Conservation (phyloP, 2,113 vertebrate genomes). For the Melanocharis versteri region DNA sequence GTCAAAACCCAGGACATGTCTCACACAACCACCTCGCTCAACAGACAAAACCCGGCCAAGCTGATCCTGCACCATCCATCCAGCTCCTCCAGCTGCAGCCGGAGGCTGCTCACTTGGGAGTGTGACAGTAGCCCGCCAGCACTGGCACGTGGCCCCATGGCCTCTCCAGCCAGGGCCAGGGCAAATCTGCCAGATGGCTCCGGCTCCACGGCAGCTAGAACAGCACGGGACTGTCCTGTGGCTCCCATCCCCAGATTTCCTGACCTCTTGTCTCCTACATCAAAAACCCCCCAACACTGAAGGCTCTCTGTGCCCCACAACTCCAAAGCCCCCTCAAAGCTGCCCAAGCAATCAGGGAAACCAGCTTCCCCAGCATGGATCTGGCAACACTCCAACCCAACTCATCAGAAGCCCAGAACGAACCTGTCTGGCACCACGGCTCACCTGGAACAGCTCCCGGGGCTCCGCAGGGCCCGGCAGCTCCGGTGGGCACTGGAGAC, state of each 20-base stretch:
- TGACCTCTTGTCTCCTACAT: background rate
- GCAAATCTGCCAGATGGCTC: background rate
- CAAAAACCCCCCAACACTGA: background rate
- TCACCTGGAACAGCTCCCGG: background rate
- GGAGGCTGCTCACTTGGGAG: background rate
- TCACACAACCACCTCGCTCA: fast-evolving
- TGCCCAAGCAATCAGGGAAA: background rate
- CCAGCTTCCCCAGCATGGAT: background rate
- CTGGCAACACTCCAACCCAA: background rate
- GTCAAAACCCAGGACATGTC: background rate
- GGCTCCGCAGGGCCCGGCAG: background rate
- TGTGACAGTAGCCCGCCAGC: background rate
- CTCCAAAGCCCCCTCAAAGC: background rate
- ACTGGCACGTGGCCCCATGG: background rate
- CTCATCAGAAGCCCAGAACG: background rate
- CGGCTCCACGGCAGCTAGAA: background rate
- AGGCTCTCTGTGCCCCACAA: background rate
- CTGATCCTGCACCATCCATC: background rate
- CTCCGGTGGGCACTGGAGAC: fast-evolving
- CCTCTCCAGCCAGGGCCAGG: background rate
- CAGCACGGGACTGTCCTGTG: background rate
- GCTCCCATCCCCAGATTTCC: background rate
- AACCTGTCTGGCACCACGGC: fast-evolving
- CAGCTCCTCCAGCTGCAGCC: background rate
- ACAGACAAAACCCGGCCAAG: background rate